These are phyloP conservation scores for Trididemnum miniatum DNA, from an alignment of 23 tunicate species.

Conservation along the genomic window DNA sequence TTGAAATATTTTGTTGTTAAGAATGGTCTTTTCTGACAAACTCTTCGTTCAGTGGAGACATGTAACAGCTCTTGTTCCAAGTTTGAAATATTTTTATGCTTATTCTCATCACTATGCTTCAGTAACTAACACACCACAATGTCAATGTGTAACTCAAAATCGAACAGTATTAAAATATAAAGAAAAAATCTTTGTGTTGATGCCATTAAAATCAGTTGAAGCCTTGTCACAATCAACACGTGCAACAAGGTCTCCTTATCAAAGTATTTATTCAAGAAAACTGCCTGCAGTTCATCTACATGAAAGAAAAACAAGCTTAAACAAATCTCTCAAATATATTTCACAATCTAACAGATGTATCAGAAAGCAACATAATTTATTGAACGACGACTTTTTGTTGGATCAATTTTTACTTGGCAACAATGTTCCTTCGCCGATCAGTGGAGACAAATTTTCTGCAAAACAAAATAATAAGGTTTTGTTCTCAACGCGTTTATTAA, in stretches of 20 bases:
- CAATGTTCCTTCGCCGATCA: not conserved
- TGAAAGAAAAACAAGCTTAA: not conserved
- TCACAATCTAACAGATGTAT: not conserved
- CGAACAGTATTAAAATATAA: not conserved
- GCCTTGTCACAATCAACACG: not conserved
- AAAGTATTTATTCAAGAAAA: too few species aligned
- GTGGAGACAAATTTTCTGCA: not conserved
- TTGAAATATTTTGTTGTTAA: not conserved
- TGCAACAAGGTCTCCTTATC: not conserved
- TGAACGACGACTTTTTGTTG: not conserved
- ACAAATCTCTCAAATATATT: not conserved
- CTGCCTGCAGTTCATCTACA: not conserved
- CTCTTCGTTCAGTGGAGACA: slow-evolving; percentile 4
- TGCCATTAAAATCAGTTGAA: not conserved
- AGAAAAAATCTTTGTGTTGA: not conserved
- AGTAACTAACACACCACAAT: too few species aligned
- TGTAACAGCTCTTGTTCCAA: not conserved
- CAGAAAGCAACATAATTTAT: not conserved
- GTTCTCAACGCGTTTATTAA: too few species aligned
- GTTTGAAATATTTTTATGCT: slow-evolving; percentile 6
- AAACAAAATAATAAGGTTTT: not conserved
- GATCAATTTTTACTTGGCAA: not conserved
- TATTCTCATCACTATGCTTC: slow-evolving; percentile 14
- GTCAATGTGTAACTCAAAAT: not conserved
- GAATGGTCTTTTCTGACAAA: slow-evolving; percentile 14